Evolutionary conservation across 1,140 invertebrate species (phyloP).

Genomic region (Dinothrombium tinctorium): DNA sequence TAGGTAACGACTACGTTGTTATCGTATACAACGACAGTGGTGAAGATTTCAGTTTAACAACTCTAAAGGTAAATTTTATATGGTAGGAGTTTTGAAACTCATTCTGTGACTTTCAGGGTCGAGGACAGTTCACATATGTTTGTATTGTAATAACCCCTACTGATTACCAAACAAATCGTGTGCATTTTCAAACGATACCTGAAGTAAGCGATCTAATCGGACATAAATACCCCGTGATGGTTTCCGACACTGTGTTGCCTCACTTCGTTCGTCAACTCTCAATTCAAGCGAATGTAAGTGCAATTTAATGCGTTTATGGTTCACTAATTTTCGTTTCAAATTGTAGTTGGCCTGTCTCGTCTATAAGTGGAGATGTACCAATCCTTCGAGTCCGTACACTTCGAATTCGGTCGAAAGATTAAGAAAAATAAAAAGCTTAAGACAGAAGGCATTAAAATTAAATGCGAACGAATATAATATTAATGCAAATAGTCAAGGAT

Average conservation of each 20-base stretch:
- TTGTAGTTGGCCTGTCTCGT: conserved; percentile 61
- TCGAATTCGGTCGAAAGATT: conserved; percentile 84
- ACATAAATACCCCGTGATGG: conserved; percentile 53
- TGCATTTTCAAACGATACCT: conserved; percentile 57
- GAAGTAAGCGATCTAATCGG: conserved; percentile 45
- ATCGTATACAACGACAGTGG: conserved; percentile 95
- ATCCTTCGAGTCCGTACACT: conserved; percentile 42
- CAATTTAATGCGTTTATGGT: neutral
- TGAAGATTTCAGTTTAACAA: conserved; percentile 63
- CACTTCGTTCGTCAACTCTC: conserved; percentile 68
- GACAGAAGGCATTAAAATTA: conserved; percentile 1
- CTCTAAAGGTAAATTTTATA: conserved; percentile 23
- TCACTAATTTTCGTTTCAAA: conserved; percentile 8
- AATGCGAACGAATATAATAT: neutral
- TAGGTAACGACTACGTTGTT: conserved; percentile 90
- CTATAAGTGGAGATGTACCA: conserved; percentile 37
- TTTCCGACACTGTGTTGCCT: conserved; percentile 65
- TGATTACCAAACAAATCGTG: conserved; percentile 60
- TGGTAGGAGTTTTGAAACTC: neutral
- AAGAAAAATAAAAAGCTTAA: conserved; percentile 50
- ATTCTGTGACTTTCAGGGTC: conserved; percentile 1
- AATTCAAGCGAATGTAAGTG: conserved; percentile 68
- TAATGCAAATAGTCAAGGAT: too few species aligned
- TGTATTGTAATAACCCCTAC: conserved; percentile 73
- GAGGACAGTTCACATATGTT: conserved; percentile 73